Evolutionary conservation across 2,113 vertebrate genomes (phyloP).

Genomic region (Melanotaenia duboulayi): DNA sequence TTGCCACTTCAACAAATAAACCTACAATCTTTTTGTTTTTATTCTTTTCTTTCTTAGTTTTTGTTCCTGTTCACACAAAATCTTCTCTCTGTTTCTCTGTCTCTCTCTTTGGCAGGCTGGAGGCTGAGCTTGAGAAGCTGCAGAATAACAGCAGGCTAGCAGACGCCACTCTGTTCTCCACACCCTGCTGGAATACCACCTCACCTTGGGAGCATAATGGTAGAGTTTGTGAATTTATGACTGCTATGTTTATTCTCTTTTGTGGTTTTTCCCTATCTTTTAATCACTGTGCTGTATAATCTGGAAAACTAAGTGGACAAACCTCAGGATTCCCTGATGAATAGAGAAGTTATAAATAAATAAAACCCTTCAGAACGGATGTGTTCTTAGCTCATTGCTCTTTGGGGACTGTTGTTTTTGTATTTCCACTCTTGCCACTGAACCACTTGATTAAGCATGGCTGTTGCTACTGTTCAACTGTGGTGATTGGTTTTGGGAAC

Average conservation of each 20-base stretch:
- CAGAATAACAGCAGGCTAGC: conserved; percentile 71
- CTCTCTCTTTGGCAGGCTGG: conserved; percentile 68
- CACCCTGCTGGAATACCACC: conserved; percentile 80
- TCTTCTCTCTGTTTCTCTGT: neutral
- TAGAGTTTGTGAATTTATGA: conserved; percentile 48
- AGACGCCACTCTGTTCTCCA: conserved; percentile 77
- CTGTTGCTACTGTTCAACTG: conserved; percentile 25
- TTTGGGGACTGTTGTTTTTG: conserved; percentile 25
- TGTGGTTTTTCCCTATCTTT: conserved; percentile 1
- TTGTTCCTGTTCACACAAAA: neutral
- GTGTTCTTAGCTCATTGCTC: conserved; percentile 22
- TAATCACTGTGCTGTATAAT: conserved; percentile 15
- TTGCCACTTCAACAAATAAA: neutral
- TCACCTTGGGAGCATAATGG: conserved; percentile 79
- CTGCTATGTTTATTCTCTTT: conserved; percentile 23
- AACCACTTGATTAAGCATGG: conserved; percentile 23
- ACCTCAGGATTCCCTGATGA: conserved; percentile 20
- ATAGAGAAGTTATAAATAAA: conserved; percentile 32
- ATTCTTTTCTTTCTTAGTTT: neutral
- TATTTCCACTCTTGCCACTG: conserved; percentile 31
- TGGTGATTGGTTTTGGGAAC: conserved; percentile 2
- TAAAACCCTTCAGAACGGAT: conserved; percentile 5
- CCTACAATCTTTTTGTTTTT: neutral
- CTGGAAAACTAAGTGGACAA: conserved; percentile 34
- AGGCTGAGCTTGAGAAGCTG: conserved; percentile 84